Base-by-base conservation (phyloP, 2,797 vertebrate species). In the Propithecus deckenii region DNA sequence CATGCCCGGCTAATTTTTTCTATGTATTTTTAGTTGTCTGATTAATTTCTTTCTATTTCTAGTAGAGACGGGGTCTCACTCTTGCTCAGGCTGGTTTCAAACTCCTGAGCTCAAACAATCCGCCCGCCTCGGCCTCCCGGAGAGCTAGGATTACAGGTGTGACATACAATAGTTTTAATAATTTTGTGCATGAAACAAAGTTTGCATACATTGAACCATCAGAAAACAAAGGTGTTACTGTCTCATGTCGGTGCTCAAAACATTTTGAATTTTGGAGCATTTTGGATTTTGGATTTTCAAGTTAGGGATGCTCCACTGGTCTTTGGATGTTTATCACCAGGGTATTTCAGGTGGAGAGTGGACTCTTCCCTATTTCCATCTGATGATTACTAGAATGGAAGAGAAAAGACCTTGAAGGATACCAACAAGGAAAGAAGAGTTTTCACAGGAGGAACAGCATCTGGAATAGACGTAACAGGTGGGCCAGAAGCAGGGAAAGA, bases 401-500 rank as follows among this genome's bases (percentile, higher is more conserved):
- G 2, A 9, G 17, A 76, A 75, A 86, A 30, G 41, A 30, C 9
- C 52, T 50, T 1, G 5, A 41, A 69, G n/a, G 52, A 46, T 7
- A 2, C 10, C 25, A 12, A 13, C 30, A 7, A 9, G 28, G 14
- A n/a, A 5, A 52, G 41, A 59, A 48, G 50, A 43, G 9, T 46
- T 46, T 38, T 22, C 20, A 30, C 17, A 22, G 72, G 7, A 50
- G 1, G 17, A 35, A 9, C 3, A 15, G 52, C 1, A 22, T 15
- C 8, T 0, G 10, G 75, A 35, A 38, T 2, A 13, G n/a, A 65
- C 12, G n/a, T 43, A 55, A 67, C 0, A 15, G n/a, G 22, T 4
- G 0, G 4, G 2, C 10, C 41, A 15, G 41, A 23, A 13, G 11
- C 4, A 17, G 43, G 57, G 23, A 13, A 59, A 43, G 46, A 74